A percentile compares a stretch with the other conserved stretches of the same genome.
Evolutionary conservation across 2,797 vertebrate species (phyloP).

Genomic region (Notolepis coatsorum): DNA sequence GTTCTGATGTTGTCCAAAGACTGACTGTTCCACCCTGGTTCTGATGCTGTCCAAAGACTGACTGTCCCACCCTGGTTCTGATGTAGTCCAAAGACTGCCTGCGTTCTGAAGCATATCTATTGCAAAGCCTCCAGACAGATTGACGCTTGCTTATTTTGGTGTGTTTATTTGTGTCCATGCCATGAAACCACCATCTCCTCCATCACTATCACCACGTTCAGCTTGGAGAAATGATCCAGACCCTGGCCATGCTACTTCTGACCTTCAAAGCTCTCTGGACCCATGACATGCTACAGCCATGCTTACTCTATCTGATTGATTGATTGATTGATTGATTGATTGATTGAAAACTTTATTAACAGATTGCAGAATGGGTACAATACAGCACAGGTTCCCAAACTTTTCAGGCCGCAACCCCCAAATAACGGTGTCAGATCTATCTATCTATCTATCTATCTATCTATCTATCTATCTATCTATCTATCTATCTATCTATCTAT

Average conservation of each 20-base stretch:
- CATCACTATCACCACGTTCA: background rate
- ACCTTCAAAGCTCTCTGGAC: background rate
- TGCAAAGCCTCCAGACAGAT: background rate
- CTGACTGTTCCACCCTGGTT: background rate
- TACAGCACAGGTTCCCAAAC: no score
- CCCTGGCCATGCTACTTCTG: background rate
- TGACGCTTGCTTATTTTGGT: background rate
- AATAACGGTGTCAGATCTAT: no score
- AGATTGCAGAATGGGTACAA: no score
- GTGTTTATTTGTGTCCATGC: background rate
- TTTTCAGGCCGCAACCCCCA: no score
- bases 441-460: no score
- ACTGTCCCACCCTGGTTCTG: background rate
- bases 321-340: background rate
- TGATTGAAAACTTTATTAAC: no score
- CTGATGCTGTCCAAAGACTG: conserved; percentile 9
- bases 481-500: no score
- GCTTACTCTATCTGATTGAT: background rate
- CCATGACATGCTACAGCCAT: background rate
- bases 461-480: no score
- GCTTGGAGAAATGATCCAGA: background rate
- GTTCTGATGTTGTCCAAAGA: background rate
- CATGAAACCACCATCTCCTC: no score
- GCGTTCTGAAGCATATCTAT: no score
- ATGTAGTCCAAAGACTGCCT: background rate